A percentile compares a stretch with the other conserved stretches of the same genome.
These are phyloP conservation scores for Ceratina calcarata DNA, from an alignment of 1,140 invertebrate species.

Conservation along the genomic window DNA sequence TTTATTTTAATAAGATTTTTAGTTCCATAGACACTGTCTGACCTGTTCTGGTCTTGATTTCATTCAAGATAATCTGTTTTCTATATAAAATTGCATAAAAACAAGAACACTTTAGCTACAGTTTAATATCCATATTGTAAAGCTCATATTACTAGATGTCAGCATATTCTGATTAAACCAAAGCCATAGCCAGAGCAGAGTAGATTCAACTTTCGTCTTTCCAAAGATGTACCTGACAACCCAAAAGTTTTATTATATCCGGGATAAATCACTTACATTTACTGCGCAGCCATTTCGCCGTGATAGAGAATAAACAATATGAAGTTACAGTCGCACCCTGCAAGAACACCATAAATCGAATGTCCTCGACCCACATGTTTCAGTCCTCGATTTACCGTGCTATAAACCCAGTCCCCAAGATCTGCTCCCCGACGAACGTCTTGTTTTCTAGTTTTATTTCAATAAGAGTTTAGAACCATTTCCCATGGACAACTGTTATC, in stretches of 20 bases:
- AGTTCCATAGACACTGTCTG: too few relatives aligned
- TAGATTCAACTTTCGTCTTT: too few relatives aligned
- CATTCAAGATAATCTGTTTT: too few relatives aligned
- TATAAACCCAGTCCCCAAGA: neutral
- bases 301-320: constrained; percentile 5
- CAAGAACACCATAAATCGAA: neutral
- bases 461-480: neutral
- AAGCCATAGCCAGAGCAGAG: too few relatives aligned
- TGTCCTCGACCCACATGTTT: constrained; percentile 1
- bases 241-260: neutral
- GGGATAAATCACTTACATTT: constrained; percentile 14
- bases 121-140: too few relatives aligned
- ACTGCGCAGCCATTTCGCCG: neutral
- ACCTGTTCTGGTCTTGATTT: too few relatives aligned
- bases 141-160: too few relatives aligned
- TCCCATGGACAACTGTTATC: neutral
- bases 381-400: neutral
- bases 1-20: too few relatives aligned
- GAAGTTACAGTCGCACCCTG: neutral
- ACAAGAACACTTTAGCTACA: too few relatives aligned
- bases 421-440: neutral
- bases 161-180: too few relatives aligned
- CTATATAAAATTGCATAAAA: too few relatives aligned
- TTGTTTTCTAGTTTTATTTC: constrained; percentile 10
- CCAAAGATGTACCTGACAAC: neutral